phyloP scores from a whole-genome alignment of 1,140 invertebrate genomes.

The Anastatus disparis region DNA sequence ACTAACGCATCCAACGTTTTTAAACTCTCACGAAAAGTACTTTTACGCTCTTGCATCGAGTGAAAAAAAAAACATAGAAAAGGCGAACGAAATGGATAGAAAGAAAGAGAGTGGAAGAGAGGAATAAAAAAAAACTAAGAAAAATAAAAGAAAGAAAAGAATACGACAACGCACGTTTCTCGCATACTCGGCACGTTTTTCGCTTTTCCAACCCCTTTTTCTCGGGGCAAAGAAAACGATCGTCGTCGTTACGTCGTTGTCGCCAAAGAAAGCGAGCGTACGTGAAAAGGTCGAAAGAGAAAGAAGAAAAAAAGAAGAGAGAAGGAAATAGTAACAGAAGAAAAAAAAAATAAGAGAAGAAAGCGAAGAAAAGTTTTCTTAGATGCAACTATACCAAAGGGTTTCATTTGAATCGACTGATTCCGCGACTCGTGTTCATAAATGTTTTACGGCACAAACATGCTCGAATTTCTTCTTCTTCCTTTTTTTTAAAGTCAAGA shows the following conservation, averaged over 20 bases:
- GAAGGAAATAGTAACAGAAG: not conserved
- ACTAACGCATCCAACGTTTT: not conserved
- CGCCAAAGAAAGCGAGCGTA: not conserved
- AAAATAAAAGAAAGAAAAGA: slow-evolving; percentile 5
- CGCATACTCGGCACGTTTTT: slow-evolving; percentile 36
- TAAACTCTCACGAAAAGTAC: slow-evolving; percentile 28
- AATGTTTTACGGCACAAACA: slow-evolving; percentile 31
- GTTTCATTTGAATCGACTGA: slow-evolving; percentile 40
- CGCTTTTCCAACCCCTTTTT: too few species aligned
- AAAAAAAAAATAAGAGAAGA: too few species aligned
- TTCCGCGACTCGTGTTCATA: slow-evolving; percentile 29
- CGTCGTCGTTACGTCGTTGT: slow-evolving; percentile 27
- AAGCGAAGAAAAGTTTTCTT: slow-evolving; percentile 30
- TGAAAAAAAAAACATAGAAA: too few species aligned
- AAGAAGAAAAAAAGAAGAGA: not conserved
- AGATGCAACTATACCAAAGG: slow-evolving; percentile 16
- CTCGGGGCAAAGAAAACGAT: slow-evolving; percentile 29
- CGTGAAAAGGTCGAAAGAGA: not conserved
- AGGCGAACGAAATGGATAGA: slow-evolving; percentile 20
- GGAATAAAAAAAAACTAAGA: not conserved
- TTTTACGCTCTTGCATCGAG: too few species aligned
- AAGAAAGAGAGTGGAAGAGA: not conserved
- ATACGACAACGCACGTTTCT: slow-evolving; percentile 4
- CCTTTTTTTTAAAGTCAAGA: too few species aligned
- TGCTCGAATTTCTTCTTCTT: too few species aligned